Evolutionary conservation across 2,888 invertebrate species (phyloP).

Genomic region (Drosophila niveifrons): DNA sequence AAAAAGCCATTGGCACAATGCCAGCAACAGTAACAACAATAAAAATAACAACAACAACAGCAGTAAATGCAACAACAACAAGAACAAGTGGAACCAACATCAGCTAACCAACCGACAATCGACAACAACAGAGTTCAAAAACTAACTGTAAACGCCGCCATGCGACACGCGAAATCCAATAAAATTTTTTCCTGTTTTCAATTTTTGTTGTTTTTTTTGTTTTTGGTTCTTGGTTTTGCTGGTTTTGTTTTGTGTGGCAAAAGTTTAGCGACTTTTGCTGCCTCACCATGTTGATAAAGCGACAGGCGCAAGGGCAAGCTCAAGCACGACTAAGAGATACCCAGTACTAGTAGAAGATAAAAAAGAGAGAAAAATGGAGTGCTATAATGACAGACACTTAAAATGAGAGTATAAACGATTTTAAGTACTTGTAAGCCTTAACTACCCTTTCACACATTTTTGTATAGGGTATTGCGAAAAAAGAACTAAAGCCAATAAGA

Average conservation of each 20-base stretch:
- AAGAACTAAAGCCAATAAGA: slow-evolving; percentile 22
- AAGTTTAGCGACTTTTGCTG: slow-evolving; percentile 69
- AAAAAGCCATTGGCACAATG: slow-evolving; percentile 77
- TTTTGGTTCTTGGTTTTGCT: slow-evolving; percentile 22
- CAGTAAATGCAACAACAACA: slow-evolving; percentile 35
- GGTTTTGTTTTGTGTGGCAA: slow-evolving; percentile 42
- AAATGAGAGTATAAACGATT: not conserved
- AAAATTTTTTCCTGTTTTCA: slow-evolving; percentile 49
- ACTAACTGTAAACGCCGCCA: slow-evolving; percentile 68
- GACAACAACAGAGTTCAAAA: slow-evolving; percentile 58
- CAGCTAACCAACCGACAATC: slow-evolving; percentile 52
- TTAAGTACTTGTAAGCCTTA: not conserved
- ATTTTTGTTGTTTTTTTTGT: slow-evolving; percentile 33
- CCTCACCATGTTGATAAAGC: slow-evolving; percentile 50
- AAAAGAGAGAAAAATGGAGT: not conserved
- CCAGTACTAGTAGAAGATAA: not conserved
- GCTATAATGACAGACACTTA: not conserved
- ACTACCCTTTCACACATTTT: not conserved
- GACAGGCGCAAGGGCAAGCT: slow-evolving; percentile 47
- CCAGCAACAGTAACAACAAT: slow-evolving; percentile 70
- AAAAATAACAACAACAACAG: slow-evolving; percentile 36
- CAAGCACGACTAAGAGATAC: not conserved
- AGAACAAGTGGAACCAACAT: slow-evolving; percentile 23
- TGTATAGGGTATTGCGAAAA: slow-evolving; percentile 1
- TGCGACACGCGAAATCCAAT: slow-evolving; percentile 78